phyloP scores from a whole-genome alignment of 2,888 invertebrate genomes.

The Netelia inedita region DNA sequence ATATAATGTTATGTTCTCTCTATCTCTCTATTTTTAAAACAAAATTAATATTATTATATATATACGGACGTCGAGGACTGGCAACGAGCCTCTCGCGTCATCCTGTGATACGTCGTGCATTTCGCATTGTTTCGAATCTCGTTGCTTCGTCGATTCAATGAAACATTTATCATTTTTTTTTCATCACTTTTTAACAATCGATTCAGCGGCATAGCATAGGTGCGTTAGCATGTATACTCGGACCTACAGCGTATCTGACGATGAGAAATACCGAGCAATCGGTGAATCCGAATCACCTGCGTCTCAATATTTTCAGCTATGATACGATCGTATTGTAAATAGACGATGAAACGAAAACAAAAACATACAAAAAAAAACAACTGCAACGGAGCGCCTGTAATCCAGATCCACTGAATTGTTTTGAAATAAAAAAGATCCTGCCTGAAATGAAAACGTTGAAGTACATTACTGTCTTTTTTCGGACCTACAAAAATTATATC shows the following conservation, averaged over 20 bases:
- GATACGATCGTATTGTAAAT: conserved; percentile 60
- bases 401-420: conserved; percentile 57
- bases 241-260: conserved; percentile 67
- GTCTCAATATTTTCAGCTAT: conserved; percentile 54
- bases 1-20: conserved; percentile 32
- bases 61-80: conserved; percentile 66
- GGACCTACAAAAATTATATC: background rate
- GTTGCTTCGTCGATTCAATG: conserved; percentile 46
- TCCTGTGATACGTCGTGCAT: conserved; percentile 67
- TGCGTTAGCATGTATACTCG: conserved; percentile 50
- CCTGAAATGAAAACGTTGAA: conserved; percentile 61
- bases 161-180: conserved; percentile 12
- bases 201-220: conserved; percentile 68
- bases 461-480: conserved; percentile 53
- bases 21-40: conserved; percentile 29
- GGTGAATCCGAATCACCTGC: conserved; percentile 46
- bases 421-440: conserved; percentile 68
- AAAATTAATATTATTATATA: conserved; percentile 24
- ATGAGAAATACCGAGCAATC: conserved; percentile 72
- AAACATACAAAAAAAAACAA: conserved; percentile 24
- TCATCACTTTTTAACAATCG: conserved; percentile 22
- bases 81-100: conserved; percentile 58
- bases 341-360: conserved; percentile 24
- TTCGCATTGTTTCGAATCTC: conserved; percentile 55
- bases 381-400: conserved; percentile 62